Conservation (phyloP, 2,888 invertebrate genomes). For the Mantis religiosa region DNA sequence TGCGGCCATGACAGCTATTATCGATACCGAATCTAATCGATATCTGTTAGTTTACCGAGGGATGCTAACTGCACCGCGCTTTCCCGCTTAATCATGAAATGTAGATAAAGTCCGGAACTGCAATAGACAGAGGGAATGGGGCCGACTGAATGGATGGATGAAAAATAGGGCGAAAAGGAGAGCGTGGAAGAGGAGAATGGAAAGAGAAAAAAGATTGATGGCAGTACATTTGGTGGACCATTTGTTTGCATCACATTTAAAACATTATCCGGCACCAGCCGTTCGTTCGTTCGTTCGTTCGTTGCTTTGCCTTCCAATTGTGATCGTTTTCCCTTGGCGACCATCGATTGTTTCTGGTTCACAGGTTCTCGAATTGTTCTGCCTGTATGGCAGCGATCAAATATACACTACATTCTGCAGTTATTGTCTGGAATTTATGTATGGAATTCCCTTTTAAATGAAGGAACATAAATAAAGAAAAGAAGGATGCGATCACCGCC, state of each 20-base stretch:
- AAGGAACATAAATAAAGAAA: not conserved
- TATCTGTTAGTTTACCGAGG: not conserved
- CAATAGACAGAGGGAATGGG: not conserved
- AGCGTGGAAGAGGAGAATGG: not conserved
- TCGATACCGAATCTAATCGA: not conserved
- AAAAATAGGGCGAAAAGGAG: not conserved
- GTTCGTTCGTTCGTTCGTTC: not conserved
- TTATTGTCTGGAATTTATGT: not conserved
- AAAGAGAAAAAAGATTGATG: constrained; percentile 4
- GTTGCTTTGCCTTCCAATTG: not conserved
- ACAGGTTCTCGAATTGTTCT: not conserved
- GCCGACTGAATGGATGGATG: not conserved
- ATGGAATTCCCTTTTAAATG: not conserved
- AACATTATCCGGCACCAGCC: constrained; percentile 11
- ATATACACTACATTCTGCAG: not conserved
- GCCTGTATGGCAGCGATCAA: not conserved
- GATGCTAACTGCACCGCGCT: not conserved
- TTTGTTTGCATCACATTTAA: constrained; percentile 13
- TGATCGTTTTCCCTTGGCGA: not conserved
- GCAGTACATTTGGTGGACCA: constrained; percentile 10
- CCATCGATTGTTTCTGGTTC: not conserved
- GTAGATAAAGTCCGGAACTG: not conserved
- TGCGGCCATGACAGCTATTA: not conserved
- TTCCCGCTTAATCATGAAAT: not conserved
- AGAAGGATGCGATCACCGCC: not conserved